A percentile compares a stretch with the other conserved stretches of the same genome.
Evolutionary conservation across 2,797 vertebrate genomes (phyloP).

Genomic region (Antennarius maculatus): DNA sequence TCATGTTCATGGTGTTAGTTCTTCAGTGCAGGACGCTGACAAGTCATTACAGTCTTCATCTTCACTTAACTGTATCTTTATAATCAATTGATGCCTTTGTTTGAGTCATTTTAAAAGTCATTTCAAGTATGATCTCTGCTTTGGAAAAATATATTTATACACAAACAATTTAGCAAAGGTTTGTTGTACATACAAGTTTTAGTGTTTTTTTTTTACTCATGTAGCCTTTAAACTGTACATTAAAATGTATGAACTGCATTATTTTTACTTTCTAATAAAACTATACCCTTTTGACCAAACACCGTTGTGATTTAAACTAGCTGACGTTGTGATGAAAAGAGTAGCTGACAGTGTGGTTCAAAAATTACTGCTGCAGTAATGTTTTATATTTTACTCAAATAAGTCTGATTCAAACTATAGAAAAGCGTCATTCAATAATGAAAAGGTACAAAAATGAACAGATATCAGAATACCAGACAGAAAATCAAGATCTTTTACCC

Average conservation of each 20-base stretch:
- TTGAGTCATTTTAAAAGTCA: conserved; percentile 33
- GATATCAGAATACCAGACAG: not conserved
- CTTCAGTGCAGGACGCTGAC: conserved; percentile 79
- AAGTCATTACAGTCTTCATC: conserved; percentile 38
- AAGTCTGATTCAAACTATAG: not conserved
- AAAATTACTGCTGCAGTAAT: too few species aligned
- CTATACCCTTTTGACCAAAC: conserved; percentile 40
- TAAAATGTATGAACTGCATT: conserved; percentile 63
- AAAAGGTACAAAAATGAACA: too few species aligned
- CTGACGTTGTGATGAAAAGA: too few species aligned
- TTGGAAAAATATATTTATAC: conserved; percentile 62
- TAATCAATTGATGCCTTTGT: conserved; percentile 9
- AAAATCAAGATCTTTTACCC: conserved; percentile 30
- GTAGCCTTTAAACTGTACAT: conserved; percentile 60
- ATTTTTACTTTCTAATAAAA: conserved; percentile 75
- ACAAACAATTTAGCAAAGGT: conserved; percentile 35
- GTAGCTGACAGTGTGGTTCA: too few species aligned
- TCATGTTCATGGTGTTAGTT: conserved; percentile 22
- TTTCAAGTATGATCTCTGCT: conserved; percentile 42
- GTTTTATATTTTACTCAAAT: too few species aligned
- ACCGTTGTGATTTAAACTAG: too few species aligned
- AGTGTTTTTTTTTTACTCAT: conserved; percentile 37
- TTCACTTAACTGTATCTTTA: conserved; percentile 18
- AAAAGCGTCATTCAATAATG: not conserved
- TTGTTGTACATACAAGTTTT: conserved; percentile 63